These are phyloP conservation scores for Andricus grossulariae DNA, from an alignment of 1,140 invertebrate species.

Conservation along the genomic window DNA sequence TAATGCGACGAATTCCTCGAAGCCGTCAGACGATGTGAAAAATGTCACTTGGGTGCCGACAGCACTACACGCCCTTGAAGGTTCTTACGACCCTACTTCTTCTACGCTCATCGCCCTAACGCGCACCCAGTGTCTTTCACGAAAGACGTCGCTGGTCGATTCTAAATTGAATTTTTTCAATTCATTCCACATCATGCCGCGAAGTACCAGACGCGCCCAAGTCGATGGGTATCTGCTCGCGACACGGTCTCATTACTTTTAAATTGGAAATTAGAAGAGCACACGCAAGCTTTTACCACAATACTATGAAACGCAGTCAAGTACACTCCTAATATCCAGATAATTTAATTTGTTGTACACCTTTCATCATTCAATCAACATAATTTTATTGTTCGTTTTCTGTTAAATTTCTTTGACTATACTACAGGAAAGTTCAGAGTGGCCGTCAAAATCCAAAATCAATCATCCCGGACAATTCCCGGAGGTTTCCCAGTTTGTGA, in stretches of 20 bases:
- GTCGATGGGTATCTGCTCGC: constrained; percentile 56
- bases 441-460: too few relatives aligned
- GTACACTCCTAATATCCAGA: too few relatives aligned
- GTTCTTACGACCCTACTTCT: constrained; percentile 19
- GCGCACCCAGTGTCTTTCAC: constrained; percentile 7
- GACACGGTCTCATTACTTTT: constrained; percentile 64
- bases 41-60: constrained; percentile 34
- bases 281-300: constrained; percentile 29
- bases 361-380: too few relatives aligned
- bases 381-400: too few relatives aligned
- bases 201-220: constrained; percentile 44
- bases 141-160: constrained; percentile 29
- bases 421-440: too few relatives aligned
- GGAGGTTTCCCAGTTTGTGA: too few relatives aligned
- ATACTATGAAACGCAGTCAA: too few relatives aligned
- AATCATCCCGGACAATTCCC: too few relatives aligned
- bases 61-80: constrained; percentile 21
- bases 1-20: constrained; percentile 1
- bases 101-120: constrained; percentile 3
- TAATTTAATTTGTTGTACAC: too few relatives aligned
- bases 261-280: constrained; percentile 64
- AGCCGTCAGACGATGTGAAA: constrained; percentile 32
- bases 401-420: too few relatives aligned
- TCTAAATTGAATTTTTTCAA: constrained; percentile 66
- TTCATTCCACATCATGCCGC: constrained; percentile 55